Evolutionary conservation across 2,888 invertebrate species (phyloP).

Genomic region (Urechis unicinctus): DNA sequence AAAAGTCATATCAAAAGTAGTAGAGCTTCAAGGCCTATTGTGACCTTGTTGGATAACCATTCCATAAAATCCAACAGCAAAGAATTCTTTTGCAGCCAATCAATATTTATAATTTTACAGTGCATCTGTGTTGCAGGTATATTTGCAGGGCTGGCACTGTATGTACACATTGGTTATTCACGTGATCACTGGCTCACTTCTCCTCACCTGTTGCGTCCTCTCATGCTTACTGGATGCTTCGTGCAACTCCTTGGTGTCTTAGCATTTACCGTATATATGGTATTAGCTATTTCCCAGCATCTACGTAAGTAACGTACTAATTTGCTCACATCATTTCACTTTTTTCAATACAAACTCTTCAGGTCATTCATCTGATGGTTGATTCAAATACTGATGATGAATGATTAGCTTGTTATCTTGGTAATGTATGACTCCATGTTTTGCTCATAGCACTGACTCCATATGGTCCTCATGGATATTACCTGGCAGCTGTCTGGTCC

Average conservation of each 20-base stretch:
- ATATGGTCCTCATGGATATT: slow-evolving; percentile 33
- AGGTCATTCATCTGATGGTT: too few species aligned
- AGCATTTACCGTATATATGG: slow-evolving; percentile 39
- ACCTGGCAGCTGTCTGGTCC: slow-evolving; percentile 40
- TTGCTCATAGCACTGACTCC: slow-evolving; percentile 29
- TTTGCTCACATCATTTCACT: too few species aligned
- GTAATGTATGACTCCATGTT: background rate
- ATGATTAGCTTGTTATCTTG: too few species aligned
- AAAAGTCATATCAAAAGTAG: too few species aligned
- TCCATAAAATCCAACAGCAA: too few species aligned
- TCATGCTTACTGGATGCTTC: slow-evolving; percentile 38
- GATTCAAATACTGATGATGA: too few species aligned
- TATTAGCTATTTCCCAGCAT: slow-evolving; percentile 31
- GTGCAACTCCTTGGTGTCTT: slow-evolving; percentile 39
- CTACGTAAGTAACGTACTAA: slow-evolving; percentile 39
- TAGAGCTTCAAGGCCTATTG: too few species aligned
- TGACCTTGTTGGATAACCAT: too few species aligned
- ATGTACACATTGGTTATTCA: slow-evolving; percentile 30
- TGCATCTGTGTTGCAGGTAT: slow-evolving; percentile 30
- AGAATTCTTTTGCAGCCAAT: too few species aligned
- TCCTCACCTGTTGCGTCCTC: slow-evolving; percentile 22
- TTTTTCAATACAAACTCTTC: too few species aligned
- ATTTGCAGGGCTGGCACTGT: slow-evolving; percentile 31
- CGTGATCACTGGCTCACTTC: slow-evolving; percentile 25
- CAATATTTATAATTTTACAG: too few species aligned